Percentiles rank a stretch among this genome's conserved stretches.
phyloP scores from a whole-genome alignment of 2,888 invertebrate genomes.

The Cheilosia scutellata region DNA sequence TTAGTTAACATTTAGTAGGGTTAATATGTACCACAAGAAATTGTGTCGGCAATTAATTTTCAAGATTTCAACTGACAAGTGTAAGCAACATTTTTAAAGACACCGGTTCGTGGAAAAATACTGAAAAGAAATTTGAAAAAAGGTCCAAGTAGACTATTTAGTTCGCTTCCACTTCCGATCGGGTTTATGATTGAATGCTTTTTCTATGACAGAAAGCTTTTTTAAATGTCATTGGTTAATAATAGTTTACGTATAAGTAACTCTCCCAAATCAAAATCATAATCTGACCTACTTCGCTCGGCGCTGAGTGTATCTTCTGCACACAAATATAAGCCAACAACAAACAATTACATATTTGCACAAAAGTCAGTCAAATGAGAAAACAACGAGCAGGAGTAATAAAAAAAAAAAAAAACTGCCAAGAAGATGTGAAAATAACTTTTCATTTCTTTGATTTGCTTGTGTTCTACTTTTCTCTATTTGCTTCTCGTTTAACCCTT shows the following conservation, averaged over 20 bases:
- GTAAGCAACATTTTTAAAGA: too few species aligned
- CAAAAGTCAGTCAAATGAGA: slow-evolving; percentile 21
- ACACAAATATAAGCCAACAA: not conserved
- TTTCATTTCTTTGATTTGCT: slow-evolving; percentile 55
- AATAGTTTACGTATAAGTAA: too few species aligned
- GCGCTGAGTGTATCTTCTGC: slow-evolving; percentile 5
- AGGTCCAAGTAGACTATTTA: too few species aligned
- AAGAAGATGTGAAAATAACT: slow-evolving; percentile 68
- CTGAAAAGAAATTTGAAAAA: too few species aligned
- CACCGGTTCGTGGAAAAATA: too few species aligned
- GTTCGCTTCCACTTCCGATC: too few species aligned
- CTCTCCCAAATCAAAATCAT: not conserved
- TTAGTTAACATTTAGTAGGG: too few species aligned
- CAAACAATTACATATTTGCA: slow-evolving; percentile 12
- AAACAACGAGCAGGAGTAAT: not conserved
- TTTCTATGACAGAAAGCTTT: not conserved
- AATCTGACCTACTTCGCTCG: not conserved
- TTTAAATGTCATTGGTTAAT: too few species aligned
- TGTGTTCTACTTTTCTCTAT: slow-evolving; percentile 36
- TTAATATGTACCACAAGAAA: too few species aligned
- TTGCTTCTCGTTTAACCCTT: slow-evolving; percentile 64
- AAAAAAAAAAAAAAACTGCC: not conserved
- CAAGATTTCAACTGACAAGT: too few species aligned
- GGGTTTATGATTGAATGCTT: too few species aligned
- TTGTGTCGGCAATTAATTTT: too few species aligned